phyloP scores from a whole-genome alignment of 1,140 invertebrate genomes.

The Geopemphigus sp. region DNA sequence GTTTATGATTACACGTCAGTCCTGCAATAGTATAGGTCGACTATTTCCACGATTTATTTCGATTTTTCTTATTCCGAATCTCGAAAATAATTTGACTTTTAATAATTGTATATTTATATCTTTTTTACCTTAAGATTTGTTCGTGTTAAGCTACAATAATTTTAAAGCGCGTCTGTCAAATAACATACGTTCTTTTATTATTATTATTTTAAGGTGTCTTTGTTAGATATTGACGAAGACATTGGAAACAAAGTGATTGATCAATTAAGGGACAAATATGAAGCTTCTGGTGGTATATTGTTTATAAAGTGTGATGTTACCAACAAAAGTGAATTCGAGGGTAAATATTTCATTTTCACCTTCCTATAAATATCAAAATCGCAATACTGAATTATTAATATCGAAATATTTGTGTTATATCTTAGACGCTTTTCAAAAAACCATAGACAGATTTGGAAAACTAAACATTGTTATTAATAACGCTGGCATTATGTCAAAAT shows the following conservation, averaged over 20 bases:
- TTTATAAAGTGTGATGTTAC: constrained; percentile 41
- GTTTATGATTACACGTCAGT: no score
- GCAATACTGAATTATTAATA: background rate
- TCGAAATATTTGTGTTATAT: background rate
- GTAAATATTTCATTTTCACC: background rate
- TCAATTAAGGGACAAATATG: background rate
- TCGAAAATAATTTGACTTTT: no score
- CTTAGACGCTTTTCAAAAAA: constrained; percentile 23
- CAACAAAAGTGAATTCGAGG: constrained; percentile 16
- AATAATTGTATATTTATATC: no score
- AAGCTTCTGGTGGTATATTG: background rate
- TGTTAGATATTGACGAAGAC: constrained; percentile 10
- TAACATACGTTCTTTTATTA: no score
- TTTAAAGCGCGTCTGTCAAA: no score
- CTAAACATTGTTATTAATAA: constrained; percentile 33
- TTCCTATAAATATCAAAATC: background rate
- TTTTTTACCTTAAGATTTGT: no score
- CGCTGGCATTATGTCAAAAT: constrained; percentile 32
- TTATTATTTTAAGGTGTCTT: constrained; percentile 1
- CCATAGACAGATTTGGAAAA: constrained; percentile 22
- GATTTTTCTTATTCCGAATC: no score
- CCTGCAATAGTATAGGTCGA: no score
- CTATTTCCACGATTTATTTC: no score
- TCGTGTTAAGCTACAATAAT: no score
- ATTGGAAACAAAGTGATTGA: background rate